Conservation (phyloP, 2,888 invertebrate genomes). For the Nephrotoma guestfalica region DNA sequence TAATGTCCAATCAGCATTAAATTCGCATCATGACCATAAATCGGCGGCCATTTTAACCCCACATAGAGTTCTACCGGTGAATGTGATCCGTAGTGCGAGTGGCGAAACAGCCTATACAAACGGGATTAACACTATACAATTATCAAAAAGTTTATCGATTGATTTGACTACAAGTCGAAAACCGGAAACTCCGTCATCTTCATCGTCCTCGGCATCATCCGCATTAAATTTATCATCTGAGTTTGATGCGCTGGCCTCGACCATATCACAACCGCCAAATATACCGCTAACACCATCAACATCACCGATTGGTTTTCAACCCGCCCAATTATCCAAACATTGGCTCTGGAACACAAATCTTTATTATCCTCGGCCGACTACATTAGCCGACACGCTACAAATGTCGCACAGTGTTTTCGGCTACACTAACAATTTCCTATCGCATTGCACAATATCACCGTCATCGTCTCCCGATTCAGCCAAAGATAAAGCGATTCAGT, state of each 20-base stretch:
- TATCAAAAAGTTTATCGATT: not conserved
- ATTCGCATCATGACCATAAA: not conserved
- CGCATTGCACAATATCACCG: slow-evolving; percentile 24
- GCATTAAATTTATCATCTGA: not conserved
- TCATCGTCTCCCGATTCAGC: not conserved
- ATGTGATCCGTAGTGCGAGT: not conserved
- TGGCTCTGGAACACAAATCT: slow-evolving; percentile 33
- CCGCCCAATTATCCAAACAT: slow-evolving; percentile 24
- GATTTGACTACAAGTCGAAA: not conserved
- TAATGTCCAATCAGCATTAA: not conserved
- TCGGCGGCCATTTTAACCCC: slow-evolving; percentile 13
- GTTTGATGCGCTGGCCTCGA: not conserved
- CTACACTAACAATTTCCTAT: slow-evolving; percentile 29
- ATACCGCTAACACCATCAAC: slow-evolving; percentile 11
- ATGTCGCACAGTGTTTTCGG: slow-evolving; percentile 13
- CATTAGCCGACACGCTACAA: not conserved
- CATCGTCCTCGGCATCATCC: not conserved
- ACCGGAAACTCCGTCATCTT: not conserved
- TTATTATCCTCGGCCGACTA: slow-evolving; percentile 22
- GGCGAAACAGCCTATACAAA: not conserved
- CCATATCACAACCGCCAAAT: slow-evolving; percentile 6
- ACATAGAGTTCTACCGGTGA: slow-evolving; percentile 21
- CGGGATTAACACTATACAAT: not conserved
- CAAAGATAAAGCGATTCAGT: not conserved
- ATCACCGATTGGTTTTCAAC: slow-evolving; percentile 12